These are phyloP conservation scores for Fratercula arctica DNA, from an alignment of 2,797 vertebrate species.

Conservation along the genomic window DNA sequence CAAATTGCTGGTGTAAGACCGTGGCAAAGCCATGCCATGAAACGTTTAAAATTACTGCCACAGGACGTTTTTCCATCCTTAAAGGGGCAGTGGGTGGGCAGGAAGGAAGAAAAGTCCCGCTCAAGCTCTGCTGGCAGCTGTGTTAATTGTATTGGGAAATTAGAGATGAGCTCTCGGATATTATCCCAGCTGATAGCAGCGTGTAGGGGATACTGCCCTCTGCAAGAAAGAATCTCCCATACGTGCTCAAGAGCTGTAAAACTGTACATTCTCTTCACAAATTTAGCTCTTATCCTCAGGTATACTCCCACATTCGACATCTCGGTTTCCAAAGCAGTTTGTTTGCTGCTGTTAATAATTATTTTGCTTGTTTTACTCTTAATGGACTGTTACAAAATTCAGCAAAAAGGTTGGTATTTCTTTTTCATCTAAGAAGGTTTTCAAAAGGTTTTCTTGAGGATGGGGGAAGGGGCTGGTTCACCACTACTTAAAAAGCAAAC, in stretches of 20 bases:
- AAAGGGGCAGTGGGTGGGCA: background rate
- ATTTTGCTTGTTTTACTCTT: background rate
- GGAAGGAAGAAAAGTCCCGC: background rate
- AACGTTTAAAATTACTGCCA: background rate
- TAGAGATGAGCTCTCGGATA: fast-evolving
- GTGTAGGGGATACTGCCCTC: background rate
- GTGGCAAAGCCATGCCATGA: background rate
- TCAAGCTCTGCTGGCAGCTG: background rate
- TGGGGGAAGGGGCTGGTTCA: background rate
- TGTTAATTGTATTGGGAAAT: background rate
- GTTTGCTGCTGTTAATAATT: background rate
- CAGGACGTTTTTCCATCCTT: background rate
- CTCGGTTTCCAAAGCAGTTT: background rate
- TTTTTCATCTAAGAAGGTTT: background rate
- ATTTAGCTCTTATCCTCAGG: background rate
- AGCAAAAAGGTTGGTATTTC: background rate
- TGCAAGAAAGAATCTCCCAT: background rate
- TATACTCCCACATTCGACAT: fast-evolving
- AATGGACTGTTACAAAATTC: background rate
- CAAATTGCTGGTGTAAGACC: background rate
- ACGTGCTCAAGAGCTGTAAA: background rate
- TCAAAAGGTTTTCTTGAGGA: background rate
- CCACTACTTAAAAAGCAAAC: background rate
- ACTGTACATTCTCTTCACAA: fast-evolving
- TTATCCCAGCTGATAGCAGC: fast-evolving